Evolutionary conservation across 2,888 invertebrate species (phyloP).

Genomic region (Tyria jacobaeae): DNA sequence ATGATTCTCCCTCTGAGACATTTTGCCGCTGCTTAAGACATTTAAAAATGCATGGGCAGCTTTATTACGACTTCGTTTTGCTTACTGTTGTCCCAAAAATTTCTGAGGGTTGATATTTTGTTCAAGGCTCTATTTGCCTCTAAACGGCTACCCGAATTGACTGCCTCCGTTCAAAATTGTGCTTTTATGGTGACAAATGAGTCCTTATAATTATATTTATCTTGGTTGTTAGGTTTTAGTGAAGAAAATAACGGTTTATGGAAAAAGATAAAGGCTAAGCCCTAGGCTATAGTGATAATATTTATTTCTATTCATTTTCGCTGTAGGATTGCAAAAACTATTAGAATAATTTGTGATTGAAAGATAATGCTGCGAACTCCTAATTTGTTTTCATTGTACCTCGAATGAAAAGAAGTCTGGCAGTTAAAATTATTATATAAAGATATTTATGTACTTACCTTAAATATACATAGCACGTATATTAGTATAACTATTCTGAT

Average conservation of each 20-base stretch:
- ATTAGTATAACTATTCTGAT: too few relatives aligned
- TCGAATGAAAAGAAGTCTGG: too few relatives aligned
- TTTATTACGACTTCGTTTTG: slow-evolving; percentile 36
- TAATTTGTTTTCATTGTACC: too few relatives aligned
- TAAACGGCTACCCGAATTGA: slow-evolving; percentile 43
- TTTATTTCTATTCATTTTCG: neutral
- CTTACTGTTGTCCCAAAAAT: slow-evolving; percentile 34
- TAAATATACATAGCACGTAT: too few relatives aligned
- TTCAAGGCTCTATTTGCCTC: slow-evolving; percentile 42
- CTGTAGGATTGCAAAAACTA: neutral
- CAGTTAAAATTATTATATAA: too few relatives aligned
- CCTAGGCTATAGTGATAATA: neutral
- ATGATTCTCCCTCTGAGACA: slow-evolving; percentile 38
- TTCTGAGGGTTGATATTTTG: slow-evolving; percentile 44
- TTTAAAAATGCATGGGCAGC: slow-evolving; percentile 49
- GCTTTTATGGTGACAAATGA: slow-evolving; percentile 41
- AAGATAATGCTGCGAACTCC: too few relatives aligned
- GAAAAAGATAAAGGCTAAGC: too few relatives aligned
- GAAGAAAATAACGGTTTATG: neutral
- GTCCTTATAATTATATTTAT: slow-evolving; percentile 45
- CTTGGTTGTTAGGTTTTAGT: slow-evolving; percentile 13
- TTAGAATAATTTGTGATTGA: neutral
- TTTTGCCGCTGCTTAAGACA: slow-evolving; percentile 39
- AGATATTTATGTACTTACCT: too few relatives aligned
- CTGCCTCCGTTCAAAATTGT: slow-evolving; percentile 44